Percentiles rank a stretch among this genome's conserved stretches.
Conservation (phyloP, 2,113 vertebrate genomes). For the Gymnobelideus leadbeateri region DNA sequence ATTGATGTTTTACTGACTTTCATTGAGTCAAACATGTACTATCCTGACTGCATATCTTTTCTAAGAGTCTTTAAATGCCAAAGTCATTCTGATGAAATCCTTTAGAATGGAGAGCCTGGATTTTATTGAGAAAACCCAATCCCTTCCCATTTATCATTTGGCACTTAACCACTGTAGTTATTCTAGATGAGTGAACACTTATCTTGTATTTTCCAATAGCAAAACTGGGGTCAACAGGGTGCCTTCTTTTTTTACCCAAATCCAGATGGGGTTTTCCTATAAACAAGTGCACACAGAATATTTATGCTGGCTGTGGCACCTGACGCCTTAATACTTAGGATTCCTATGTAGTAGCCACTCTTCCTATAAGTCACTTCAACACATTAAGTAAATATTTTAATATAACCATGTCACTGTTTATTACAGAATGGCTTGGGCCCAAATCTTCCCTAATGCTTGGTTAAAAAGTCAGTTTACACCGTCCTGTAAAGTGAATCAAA, state of each 20-base stretch:
- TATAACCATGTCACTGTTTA: constrained; percentile 99
- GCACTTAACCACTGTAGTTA: constrained; percentile 91
- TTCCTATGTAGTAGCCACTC: constrained; percentile 97
- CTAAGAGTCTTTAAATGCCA: constrained; percentile 82
- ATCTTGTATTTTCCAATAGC: constrained; percentile 99
- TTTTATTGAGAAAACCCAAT: constrained; percentile 92
- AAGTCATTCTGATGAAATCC: constrained; percentile 80
- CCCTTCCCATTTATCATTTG: constrained; percentile 96
- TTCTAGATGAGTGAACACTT: constrained; percentile 94
- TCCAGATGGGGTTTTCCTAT: constrained; percentile 99
- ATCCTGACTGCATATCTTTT: constrained; percentile 62
- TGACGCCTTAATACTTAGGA: constrained; percentile 98
- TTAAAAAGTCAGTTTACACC: constrained; percentile 97
- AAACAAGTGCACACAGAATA: constrained; percentile 98
- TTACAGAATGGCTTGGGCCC: constrained; percentile 97
- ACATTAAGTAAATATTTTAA: constrained; percentile 99
- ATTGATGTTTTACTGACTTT: background rate
- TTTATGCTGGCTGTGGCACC: constrained; percentile 98
- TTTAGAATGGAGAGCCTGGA: constrained; percentile 83
- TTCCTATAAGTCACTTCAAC: constrained; percentile 99
- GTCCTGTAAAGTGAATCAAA: constrained; percentile 92
- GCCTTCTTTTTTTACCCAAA: constrained; percentile 93
- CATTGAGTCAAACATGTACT: constrained; percentile 17
- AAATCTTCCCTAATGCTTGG: constrained; percentile 97
- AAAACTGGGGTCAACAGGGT: constrained; percentile 93